Percentiles rank a stretch among this genome's conserved stretches.
Conservation (phyloP, 2,797 vertebrate genomes). For the Sebastes oblongus region DNA sequence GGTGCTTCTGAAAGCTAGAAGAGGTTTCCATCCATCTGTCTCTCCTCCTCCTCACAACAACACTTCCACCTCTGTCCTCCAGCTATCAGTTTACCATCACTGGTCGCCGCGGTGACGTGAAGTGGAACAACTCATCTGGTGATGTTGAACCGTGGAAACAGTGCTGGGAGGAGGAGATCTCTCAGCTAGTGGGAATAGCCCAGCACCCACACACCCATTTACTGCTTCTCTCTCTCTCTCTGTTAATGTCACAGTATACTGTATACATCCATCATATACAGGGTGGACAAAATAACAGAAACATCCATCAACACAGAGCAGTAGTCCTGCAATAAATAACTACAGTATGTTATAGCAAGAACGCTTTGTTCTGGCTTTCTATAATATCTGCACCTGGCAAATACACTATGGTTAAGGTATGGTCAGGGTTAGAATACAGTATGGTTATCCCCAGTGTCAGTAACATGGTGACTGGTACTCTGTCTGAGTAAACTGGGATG, state of each 20-base stretch:
- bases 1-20: too few species aligned
- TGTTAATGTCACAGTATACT: neutral
- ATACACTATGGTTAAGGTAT: too few species aligned
- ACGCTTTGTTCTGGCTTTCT: too few species aligned
- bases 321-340: neutral
- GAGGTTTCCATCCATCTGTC: neutral
- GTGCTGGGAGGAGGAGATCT: too few species aligned
- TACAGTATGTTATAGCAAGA: too few species aligned
- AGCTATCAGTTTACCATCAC: slow-evolving; percentile 5
- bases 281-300: neutral
- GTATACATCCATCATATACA: neutral
- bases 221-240: neutral
- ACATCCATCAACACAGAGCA: too few species aligned
- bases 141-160: slow-evolving; percentile 46
- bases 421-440: too few species aligned
- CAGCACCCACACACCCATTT: slow-evolving; percentile 26
- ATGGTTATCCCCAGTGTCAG: too few species aligned
- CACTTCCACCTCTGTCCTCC: slow-evolving; percentile 6
- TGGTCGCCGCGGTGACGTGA: neutral
- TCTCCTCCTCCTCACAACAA: slow-evolving; percentile 18
- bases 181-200: slow-evolving; percentile 2
- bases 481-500: too few species aligned
- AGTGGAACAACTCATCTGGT: slow-evolving; percentile 32
- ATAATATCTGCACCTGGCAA: too few species aligned
- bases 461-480: too few species aligned